Percentiles rank a stretch among this genome's conserved stretches.
These are phyloP conservation scores for Melanostigma gelatinosum DNA, from an alignment of 2,113 vertebrate species.

Conservation along the genomic window DNA sequence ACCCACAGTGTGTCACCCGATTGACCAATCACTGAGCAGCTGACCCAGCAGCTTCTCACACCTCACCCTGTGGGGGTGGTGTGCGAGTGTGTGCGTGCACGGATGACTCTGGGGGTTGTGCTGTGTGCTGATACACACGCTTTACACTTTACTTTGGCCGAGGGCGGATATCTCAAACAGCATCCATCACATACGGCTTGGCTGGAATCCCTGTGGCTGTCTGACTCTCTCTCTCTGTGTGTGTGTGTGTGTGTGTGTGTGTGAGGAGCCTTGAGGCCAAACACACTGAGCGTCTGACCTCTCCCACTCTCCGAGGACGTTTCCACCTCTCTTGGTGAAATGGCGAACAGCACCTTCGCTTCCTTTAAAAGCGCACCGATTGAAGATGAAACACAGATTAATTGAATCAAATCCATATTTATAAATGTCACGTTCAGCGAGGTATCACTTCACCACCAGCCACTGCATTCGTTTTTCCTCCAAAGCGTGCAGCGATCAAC, in stretches of 20 bases:
- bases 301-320: not conserved
- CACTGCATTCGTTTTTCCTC: not conserved
- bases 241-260: conserved; percentile 27
- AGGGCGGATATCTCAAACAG: not conserved
- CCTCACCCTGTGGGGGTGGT: not conserved
- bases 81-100: not conserved
- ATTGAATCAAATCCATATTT: not conserved
- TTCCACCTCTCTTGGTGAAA: conserved; percentile 12
- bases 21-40: not conserved
- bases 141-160: conserved; percentile 26
- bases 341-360: not conserved
- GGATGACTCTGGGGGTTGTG: not conserved
- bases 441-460: not conserved
- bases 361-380: not conserved
- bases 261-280: conserved; percentile 5
- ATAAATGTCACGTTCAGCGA: not conserved
- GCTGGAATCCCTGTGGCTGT: conserved; percentile 9
- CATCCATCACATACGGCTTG: conserved; percentile 27
- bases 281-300: not conserved
- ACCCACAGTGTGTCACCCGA: not conserved
- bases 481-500: conserved; percentile 17
- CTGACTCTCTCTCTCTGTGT: not conserved
- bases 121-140: not conserved
- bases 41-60: not conserved
- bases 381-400: not conserved